phyloP scores from a whole-genome alignment of 2,797 vertebrate genomes.

The Liasis olivaceus region DNA sequence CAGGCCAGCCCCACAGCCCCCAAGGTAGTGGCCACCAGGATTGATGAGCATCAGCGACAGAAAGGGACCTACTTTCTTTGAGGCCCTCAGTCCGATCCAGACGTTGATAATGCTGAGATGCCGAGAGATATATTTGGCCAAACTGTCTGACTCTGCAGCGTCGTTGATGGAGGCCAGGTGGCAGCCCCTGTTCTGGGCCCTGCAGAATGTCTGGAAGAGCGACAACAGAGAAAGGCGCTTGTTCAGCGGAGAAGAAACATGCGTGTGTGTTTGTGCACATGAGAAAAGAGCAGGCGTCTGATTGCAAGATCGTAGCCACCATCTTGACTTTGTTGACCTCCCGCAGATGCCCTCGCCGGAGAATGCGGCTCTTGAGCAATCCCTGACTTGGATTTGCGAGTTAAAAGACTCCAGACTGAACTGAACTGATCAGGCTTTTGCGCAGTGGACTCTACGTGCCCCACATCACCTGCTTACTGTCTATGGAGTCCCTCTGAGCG shows the following conservation, averaged over 20 bases:
- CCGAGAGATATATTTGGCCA: accelerated
- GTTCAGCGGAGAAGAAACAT: background rate
- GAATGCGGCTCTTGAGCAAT: background rate
- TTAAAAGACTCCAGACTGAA: background rate
- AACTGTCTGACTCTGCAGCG: background rate
- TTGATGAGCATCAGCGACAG: background rate
- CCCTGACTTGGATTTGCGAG: background rate
- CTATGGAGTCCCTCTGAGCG: too few relatives aligned
- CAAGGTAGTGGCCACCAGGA: too few relatives aligned
- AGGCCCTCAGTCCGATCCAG: background rate
- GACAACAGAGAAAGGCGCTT: background rate
- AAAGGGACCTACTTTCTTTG: background rate
- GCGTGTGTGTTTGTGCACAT: too few relatives aligned
- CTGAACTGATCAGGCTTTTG: background rate
- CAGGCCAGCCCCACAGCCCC: too few relatives aligned
- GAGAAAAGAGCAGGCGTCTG: too few relatives aligned
- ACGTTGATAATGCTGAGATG: accelerated
- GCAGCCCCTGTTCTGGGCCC: background rate
- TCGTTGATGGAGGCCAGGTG: background rate
- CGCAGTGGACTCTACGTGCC: too few relatives aligned
- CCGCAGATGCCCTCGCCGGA: background rate
- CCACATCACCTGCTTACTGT: too few relatives aligned
- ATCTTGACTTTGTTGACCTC: too few relatives aligned
- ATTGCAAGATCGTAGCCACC: too few relatives aligned
- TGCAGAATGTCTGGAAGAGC: background rate